These are phyloP conservation scores for Alviniconcha strummeri DNA, from an alignment of 2,888 invertebrate genomes.

Conservation along the genomic window DNA sequence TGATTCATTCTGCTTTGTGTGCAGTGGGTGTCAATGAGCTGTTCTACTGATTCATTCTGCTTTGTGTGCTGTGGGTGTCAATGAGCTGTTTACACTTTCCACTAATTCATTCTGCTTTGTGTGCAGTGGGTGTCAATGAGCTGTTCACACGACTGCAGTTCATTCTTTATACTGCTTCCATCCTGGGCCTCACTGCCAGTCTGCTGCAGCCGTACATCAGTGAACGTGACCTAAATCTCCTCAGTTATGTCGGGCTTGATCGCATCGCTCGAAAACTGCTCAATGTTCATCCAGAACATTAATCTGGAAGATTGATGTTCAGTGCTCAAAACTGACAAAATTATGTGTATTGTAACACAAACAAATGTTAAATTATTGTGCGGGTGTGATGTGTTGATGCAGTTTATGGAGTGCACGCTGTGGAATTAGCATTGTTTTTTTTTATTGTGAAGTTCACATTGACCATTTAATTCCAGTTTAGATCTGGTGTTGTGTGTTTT, in stretches of 20 bases:
- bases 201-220: conserved; percentile 52
- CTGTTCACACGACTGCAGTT: conserved; percentile 50
- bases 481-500: too few species aligned
- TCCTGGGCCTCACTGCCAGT: conserved; percentile 48
- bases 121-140: conserved; percentile 34
- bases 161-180: conserved; percentile 46
- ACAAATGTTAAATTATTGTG: neutral
- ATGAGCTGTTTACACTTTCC: too few species aligned
- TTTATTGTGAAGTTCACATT: neutral
- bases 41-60: too few species aligned
- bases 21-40: too few species aligned
- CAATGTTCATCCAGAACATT: conserved; percentile 14
- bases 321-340: neutral
- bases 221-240: conserved; percentile 49
- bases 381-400: neutral
- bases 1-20: too few species aligned
- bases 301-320: neutral
- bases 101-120: neutral
- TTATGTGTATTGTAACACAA: neutral
- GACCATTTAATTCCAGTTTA: too few species aligned
- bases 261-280: conserved; percentile 45
- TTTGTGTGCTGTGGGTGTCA: too few species aligned
- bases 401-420: neutral
- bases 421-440: neutral
- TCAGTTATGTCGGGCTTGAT: conserved; percentile 54